Evolutionary conservation across 2,888 invertebrate species (phyloP), one percentile per base, ranked within the genome.

Genomic region (Diarsia rubi): DNA sequence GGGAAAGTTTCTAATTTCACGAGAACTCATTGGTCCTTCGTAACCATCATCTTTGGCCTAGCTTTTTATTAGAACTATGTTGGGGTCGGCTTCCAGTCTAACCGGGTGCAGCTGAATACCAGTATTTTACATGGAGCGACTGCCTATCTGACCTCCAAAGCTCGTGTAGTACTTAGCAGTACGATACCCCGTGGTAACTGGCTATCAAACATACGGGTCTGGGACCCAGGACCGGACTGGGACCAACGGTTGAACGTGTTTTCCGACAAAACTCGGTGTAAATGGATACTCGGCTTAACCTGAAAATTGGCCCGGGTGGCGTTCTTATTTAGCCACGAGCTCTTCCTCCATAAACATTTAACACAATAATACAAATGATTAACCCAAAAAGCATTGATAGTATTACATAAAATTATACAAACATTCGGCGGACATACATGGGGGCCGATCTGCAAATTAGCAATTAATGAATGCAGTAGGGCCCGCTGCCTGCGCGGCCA

Each of bases 381-480:
- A 84, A 79, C 77, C 79, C 57, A 81, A 86, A 85, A 85, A 79
- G 42, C 78, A 78, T 83, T 71, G 77, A 79, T 69, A 62, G 63
- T 69, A 78, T 86, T 82, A 84, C 83, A 83, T 84, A 84, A 84
- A 86, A 85, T 89, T 80, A 84, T 70, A 81, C 84, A 85, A 86
- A 86, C 87, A 86, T 78, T 85, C 74, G 76, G 81, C 79, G 88
- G 81, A 77, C 92, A 93, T 91, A 92, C 93, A 93, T 93, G 90
- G 90, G 91, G 91, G 89, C 89, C 90, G 95, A 96, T 95, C 94
- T 93, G 94, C 93, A 96, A 95, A 96, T 96, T 96, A 94, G 94
- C 94, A 94, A 96, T 96, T 96, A 96, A 96, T 96, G 95, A 93
- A 94, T 94, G 94, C 94, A 94, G 92, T 88, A 88, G 90, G 91